These are phyloP conservation scores for Ectemnius continuus DNA, from an alignment of 2,888 invertebrate genomes.

Conservation along the genomic window DNA sequence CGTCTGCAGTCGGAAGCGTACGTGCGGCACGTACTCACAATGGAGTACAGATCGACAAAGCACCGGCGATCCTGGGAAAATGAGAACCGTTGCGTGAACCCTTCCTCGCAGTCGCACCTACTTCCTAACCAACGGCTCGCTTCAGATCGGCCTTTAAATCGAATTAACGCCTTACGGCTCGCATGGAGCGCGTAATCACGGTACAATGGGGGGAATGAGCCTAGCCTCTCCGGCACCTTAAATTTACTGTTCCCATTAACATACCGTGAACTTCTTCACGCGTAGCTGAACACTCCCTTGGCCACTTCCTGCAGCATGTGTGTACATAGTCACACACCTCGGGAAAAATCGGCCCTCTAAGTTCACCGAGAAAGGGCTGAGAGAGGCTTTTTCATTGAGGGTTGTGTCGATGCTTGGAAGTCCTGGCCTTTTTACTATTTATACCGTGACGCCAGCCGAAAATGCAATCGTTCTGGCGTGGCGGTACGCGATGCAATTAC, in stretches of 20 bases:
- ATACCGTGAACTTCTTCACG: conserved; percentile 1
- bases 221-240: conserved; percentile 23
- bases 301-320: conserved; percentile 2
- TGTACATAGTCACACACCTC: background rate
- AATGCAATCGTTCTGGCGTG: conserved; percentile 71
- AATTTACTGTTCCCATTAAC: conserved; percentile 41
- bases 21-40: background rate
- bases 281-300: background rate
- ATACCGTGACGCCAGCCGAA: conserved; percentile 57
- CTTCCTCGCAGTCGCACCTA: conserved; percentile 48
- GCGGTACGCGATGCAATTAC: conserved; percentile 74
- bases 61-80: conserved; percentile 14
- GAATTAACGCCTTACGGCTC: conserved; percentile 55
- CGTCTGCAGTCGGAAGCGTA: no score
- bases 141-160: conserved; percentile 56
- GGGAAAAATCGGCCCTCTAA: no score
- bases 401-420: conserved; percentile 4
- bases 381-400: background rate
- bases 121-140: conserved; percentile 49
- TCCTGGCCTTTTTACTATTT: conserved; percentile 61
- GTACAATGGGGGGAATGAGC: conserved; percentile 41
- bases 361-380: background rate
- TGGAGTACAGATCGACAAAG: conserved; percentile 1
- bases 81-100: conserved; percentile 30
- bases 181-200: conserved; percentile 44